Evolutionary conservation across 2,113 vertebrate species (phyloP).

Genomic region (Tamias sibiricus): DNA sequence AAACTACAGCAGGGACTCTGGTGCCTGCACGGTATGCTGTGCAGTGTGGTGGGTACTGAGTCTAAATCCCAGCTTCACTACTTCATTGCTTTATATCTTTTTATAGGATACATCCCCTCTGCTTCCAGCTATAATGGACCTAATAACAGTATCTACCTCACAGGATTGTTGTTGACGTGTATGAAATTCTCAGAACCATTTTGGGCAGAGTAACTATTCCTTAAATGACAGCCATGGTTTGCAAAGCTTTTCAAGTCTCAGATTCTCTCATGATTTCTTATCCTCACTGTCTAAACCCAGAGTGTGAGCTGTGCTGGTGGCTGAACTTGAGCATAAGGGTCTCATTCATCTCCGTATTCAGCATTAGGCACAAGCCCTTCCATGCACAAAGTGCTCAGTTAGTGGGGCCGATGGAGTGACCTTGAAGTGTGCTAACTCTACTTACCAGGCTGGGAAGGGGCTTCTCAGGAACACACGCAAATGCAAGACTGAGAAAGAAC

Average conservation of each 20-base stretch:
- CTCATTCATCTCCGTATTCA: background rate
- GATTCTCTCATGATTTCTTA: background rate
- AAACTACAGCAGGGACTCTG: background rate
- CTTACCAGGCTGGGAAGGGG: background rate
- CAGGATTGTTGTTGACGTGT: background rate
- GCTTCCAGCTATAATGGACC: background rate
- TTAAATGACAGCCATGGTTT: background rate
- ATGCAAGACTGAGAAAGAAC: background rate
- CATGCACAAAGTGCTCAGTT: background rate
- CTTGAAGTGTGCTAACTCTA: background rate
- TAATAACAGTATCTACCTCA: background rate
- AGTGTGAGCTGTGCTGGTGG: background rate
- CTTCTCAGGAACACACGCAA: background rate
- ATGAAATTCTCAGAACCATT: background rate
- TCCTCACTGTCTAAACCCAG: background rate
- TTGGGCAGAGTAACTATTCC: background rate
- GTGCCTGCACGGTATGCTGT: rapidly evolving
- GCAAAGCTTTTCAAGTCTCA: background rate
- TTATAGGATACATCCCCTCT: background rate
- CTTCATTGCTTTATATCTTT: background rate
- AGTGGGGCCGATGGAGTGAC: background rate
- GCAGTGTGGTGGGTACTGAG: too few species aligned
- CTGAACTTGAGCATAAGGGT: background rate
- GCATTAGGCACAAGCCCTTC: background rate
- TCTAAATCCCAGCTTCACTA: background rate